Base-by-base conservation (phyloP, 2,888 invertebrate species). In the Melieria crassipennis region DNA sequence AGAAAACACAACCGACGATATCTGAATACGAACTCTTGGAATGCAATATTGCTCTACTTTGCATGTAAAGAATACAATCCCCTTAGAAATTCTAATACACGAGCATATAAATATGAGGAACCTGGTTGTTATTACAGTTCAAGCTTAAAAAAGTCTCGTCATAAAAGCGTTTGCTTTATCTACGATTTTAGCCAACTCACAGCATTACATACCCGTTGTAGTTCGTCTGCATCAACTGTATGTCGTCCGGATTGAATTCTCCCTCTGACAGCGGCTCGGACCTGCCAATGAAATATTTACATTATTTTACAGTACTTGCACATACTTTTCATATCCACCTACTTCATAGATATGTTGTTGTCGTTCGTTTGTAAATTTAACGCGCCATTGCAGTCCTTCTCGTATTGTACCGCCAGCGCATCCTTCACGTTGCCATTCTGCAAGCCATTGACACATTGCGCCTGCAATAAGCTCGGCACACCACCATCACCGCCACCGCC, bases 191-290 rank as follows among this genome's bases (percentile, higher is more conserved):
- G 50, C 11, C 11, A 10, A 10, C 50, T 10, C 50, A 10, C 11
- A 11, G 9, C 10, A 10, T 11, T 69, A 77, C 82, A 72, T 71
- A 85, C 85, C 86, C 85, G 79, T 86, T 86, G 70, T 86, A 86
- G 65, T 86, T 85, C 63, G 86, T 83, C 71, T 81, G 86, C 80
- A 86, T 86, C 5, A 86, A 77, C 58, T 86, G 85, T 69, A 86
- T 86, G 72, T 86, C 86, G 73, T 86, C 85, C 11, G 85, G 85
- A 77, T 86, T 86, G 71, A 86, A 86, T 75, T 86, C 86, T 4
- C 82, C 83, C 69, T 85, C 85, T 4, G 85, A 85, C 58, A 85
- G 79, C 7, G 85, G 85, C 63, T 85, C 85, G 60, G 86, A 85
- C 78, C 85, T 86, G 72, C 56, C 30, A 69, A 50, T 64, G 65